phyloP scores from a whole-genome alignment of 2,113 vertebrate genomes.

The Tamias sibiricus region DNA sequence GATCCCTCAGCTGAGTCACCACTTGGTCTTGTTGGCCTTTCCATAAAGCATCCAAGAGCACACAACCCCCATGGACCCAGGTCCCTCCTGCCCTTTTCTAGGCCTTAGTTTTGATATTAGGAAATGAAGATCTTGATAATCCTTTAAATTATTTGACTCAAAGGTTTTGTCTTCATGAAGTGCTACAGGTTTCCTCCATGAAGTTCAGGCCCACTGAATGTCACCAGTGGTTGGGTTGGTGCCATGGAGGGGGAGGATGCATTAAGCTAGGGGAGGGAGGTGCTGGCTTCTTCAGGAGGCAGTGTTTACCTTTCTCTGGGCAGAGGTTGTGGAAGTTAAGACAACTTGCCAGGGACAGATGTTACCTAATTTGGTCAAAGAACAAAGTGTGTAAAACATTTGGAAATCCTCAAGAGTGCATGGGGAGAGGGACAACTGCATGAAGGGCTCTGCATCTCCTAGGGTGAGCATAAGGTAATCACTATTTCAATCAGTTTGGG shows the following conservation, averaged over 20 bases:
- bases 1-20: background rate
- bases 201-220: background rate
- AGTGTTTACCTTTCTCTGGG: slow-evolving; percentile 45
- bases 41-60: background rate
- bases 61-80: background rate
- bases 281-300: background rate
- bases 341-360: slow-evolving; percentile 66
- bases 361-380: slow-evolving; percentile 75
- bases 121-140: background rate
- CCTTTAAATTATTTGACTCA: background rate
- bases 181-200: background rate
- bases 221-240: background rate
- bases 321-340: slow-evolving; percentile 59
- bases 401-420: background rate
- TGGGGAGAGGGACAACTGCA: background rate
- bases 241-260: background rate
- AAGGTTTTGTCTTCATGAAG: background rate
- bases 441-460: background rate
- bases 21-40: background rate
- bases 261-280: background rate
- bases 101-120: slow-evolving; percentile 19
- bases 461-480: background rate
- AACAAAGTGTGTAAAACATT: slow-evolving; percentile 50
- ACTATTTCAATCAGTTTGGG: background rate
- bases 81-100: background rate